These are phyloP conservation scores for Hydriomena furcata DNA, from an alignment of 2,888 invertebrate genomes.

Conservation along the genomic window DNA sequence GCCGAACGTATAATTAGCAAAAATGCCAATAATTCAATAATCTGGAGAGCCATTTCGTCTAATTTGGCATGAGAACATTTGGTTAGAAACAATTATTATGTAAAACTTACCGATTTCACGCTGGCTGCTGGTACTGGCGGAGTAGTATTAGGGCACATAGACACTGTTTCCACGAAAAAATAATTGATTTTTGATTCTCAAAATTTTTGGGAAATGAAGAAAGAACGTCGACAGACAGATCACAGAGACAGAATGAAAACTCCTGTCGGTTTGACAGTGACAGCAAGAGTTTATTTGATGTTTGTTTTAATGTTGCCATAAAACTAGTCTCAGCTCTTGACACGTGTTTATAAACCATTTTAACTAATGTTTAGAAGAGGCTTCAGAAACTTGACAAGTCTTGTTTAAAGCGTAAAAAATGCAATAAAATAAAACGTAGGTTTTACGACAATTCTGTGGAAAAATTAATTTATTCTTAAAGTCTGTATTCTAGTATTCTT, in stretches of 20 bases:
- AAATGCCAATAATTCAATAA: conserved; percentile 47
- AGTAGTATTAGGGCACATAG: conserved; percentile 30
- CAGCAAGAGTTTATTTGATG: neutral
- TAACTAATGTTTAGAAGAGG: too few species aligned
- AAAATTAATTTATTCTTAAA: too few species aligned
- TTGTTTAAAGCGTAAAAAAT: too few species aligned
- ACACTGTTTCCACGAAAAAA: conserved; percentile 45
- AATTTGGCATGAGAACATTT: conserved; percentile 51
- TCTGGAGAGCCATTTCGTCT: conserved; percentile 55
- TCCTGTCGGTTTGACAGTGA: too few species aligned
- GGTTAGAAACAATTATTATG: conserved; percentile 31
- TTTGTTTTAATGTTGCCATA: too few species aligned
- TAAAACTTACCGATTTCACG: conserved; percentile 43
- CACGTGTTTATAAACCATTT: too few species aligned
- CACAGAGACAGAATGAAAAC: neutral
- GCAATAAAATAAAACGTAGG: too few species aligned
- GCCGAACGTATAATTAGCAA: conserved; percentile 36
- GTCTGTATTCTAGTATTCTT: too few species aligned
- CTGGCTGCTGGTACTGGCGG: conserved; percentile 8
- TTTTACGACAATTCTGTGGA: too few species aligned
- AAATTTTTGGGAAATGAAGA: conserved; percentile 37
- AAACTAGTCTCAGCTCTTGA: too few species aligned
- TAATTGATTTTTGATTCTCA: conserved; percentile 40
- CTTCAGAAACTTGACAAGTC: too few species aligned
- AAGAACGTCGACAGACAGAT: conserved; percentile 21